Percentiles rank a stretch among this genome's conserved stretches.
These are phyloP conservation scores for Anorthoa munda DNA, from an alignment of 2,888 invertebrate genomes.

Conservation along the genomic window DNA sequence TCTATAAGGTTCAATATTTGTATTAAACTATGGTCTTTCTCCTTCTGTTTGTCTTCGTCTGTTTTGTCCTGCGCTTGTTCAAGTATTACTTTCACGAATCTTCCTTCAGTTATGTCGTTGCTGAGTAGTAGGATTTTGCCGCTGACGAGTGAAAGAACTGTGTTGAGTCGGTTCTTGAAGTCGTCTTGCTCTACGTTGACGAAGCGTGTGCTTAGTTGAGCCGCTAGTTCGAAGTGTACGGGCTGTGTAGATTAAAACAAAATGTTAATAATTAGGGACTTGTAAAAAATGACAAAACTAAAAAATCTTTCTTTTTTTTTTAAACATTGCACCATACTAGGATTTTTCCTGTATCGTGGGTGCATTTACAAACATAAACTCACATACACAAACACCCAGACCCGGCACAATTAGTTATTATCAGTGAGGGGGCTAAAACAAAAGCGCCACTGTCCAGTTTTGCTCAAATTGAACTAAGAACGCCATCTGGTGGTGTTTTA, in stretches of 20 bases:
- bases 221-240: slow-evolving; percentile 94
- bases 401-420: no score
- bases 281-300: no score
- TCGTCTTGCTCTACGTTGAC: slow-evolving; percentile 93
- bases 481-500: no score
- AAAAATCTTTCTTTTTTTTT: no score
- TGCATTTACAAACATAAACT: no score
- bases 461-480: no score
- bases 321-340: no score
- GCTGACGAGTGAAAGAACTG: slow-evolving; percentile 91
- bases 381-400: no score
- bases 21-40: slow-evolving; percentile 94
- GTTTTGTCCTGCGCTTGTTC: slow-evolving; percentile 81
- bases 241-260: slow-evolving; percentile 82
- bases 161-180: slow-evolving; percentile 92
- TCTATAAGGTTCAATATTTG: slow-evolving; percentile 94
- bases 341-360: no score
- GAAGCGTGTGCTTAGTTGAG: slow-evolving; percentile 95
- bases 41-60: slow-evolving; percentile 91
- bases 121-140: slow-evolving; percentile 88
- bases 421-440: no score
- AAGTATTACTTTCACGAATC: slow-evolving; percentile 91
- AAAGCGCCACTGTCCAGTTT: no score
- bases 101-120: slow-evolving; percentile 89
- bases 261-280: not conserved